Evolutionary conservation across 2,888 invertebrate species (phyloP).

Genomic region (Sphaerolaimus hirsutus): DNA sequence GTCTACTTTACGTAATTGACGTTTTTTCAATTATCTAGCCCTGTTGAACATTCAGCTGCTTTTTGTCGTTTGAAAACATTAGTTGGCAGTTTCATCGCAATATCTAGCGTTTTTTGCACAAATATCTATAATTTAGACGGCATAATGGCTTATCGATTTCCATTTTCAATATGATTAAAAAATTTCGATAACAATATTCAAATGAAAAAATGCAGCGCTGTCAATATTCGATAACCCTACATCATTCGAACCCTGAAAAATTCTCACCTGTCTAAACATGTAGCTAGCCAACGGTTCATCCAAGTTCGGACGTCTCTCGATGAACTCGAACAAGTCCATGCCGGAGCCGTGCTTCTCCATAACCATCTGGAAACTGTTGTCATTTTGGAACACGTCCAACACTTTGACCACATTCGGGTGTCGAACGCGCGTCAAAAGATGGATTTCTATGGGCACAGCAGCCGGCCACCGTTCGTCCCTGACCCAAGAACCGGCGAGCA

Average conservation of each 20-base stretch:
- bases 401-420: slow-evolving; percentile 46
- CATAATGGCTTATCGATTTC: too few species aligned
- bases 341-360: slow-evolving; percentile 52
- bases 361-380: slow-evolving; percentile 45
- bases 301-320: slow-evolving; percentile 41
- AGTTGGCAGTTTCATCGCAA: too few species aligned
- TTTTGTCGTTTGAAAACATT: too few species aligned
- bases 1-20: too few species aligned
- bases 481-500: slow-evolving; percentile 42
- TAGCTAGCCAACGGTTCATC: slow-evolving; percentile 44
- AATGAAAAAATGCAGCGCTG: neutral
- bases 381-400: slow-evolving; percentile 44
- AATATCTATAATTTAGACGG: too few species aligned
- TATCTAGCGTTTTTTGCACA: too few species aligned
- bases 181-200: too few species aligned
- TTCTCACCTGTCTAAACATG: slow-evolving; percentile 43
- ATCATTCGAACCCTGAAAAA: neutral
- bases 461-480: too few species aligned
- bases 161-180: too few species aligned
- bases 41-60: too few species aligned
- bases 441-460: slow-evolving; percentile 44
- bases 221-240: neutral
- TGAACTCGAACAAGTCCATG: slow-evolving; percentile 53
- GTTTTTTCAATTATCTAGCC: too few species aligned
- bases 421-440: slow-evolving; percentile 39